Base-by-base conservation (phyloP, 1,140 invertebrate species). In the Diuraphis noxia region DNA sequence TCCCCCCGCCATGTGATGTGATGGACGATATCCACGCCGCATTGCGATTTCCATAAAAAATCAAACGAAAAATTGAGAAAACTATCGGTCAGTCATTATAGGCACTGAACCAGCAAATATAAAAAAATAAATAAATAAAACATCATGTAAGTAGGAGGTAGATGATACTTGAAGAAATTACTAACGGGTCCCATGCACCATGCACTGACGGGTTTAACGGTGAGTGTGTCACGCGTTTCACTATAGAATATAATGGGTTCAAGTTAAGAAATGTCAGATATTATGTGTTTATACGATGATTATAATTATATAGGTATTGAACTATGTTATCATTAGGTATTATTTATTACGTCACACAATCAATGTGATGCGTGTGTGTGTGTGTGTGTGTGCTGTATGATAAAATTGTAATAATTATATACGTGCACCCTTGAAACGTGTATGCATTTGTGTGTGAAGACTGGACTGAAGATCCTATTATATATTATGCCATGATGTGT, bases 401-500 rank as follows among this genome's bases (percentile, higher is more conserved):
- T 43, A 25, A n/a, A 86, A 49, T 86, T 36, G 30, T 49, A 49
- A 85, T 36, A 30, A 49, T 86, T 86, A 49, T 86, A 49, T 21
- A 36, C 85, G 21, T 1, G 25, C 36, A 49, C 46, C 85, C 46
- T 87, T 87, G 85, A 56, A 87, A 87, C 30, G 36, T 23, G 17
- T 36, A 23, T 85, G 30, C n/a, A 72, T n/a, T 72, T n/a, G 13
- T 72, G n/a, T 82, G 43, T 30, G 36, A n/a, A n/a, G n/a, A n/a
- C n/a, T n/a, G n/a, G n/a, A n/a, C n/a, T 56, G 49, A 52, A 86
- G 85, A 87, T 87, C 38, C 36, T 56, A 52, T 49, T n/a, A 17
- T n/a, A 30, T 30, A 13, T 49, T 49, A 49, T 30, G 52, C 25
- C 52, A 13, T 72, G 30, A 13, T 34, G 9, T 19, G 34, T 23